Evolutionary conservation across 1,140 invertebrate genomes (phyloP).

Genomic region (Periplaneta americana): DNA sequence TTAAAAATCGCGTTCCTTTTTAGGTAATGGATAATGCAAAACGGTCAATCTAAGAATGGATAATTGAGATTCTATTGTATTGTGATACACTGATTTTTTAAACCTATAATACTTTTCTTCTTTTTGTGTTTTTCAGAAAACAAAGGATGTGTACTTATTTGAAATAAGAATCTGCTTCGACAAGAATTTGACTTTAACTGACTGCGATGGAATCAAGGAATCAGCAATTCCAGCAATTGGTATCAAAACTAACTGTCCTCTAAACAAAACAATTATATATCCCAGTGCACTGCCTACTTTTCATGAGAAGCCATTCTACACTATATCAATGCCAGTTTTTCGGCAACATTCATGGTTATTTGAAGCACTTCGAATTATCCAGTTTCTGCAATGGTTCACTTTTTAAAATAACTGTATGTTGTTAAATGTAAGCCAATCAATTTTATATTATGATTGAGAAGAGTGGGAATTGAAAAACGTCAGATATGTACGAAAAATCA

Average conservation of each 20-base stretch:
- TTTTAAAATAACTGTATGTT: background rate
- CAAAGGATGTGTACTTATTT: slow-evolving; percentile 47
- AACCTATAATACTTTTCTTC: background rate
- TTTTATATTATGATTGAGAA: too few species aligned
- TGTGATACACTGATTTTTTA: too few species aligned
- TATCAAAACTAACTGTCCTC: slow-evolving; percentile 51
- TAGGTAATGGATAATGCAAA: too few species aligned
- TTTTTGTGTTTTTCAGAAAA: slow-evolving; percentile 31
- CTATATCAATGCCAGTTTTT: background rate
- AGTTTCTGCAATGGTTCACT: slow-evolving; percentile 7
- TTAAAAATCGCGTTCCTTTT: too few species aligned
- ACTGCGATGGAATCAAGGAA: slow-evolving; percentile 47
- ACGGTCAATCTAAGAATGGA: too few species aligned
- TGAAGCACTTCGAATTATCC: background rate
- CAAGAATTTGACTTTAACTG: slow-evolving; percentile 49
- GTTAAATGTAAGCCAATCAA: too few species aligned
- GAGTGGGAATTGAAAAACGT: too few species aligned
- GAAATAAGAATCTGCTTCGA: slow-evolving; percentile 63
- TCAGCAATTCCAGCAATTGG: slow-evolving; percentile 22
- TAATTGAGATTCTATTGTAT: too few species aligned
- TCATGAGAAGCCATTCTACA: background rate
- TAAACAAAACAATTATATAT: slow-evolving; percentile 47
- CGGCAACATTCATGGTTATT: background rate
- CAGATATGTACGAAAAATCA: too few species aligned
- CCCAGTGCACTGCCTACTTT: slow-evolving; percentile 37